Base-by-base conservation (phyloP, 2,113 vertebrate species). In the Erpornis zantholeuca region DNA sequence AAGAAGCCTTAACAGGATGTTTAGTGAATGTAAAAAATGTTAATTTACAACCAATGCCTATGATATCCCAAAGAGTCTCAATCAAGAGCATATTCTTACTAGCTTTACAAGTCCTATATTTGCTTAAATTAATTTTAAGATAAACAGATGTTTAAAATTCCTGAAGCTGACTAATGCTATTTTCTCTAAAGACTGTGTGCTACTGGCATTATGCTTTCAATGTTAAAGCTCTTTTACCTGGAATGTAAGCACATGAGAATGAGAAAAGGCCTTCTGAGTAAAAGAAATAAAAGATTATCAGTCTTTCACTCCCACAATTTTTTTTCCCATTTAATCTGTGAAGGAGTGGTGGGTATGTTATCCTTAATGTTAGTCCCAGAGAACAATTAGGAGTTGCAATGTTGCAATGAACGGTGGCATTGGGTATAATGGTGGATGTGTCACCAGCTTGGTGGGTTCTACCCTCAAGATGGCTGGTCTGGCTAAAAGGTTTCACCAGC, bases 1-100 rank as follows among this genome's bases (percentile, higher is more conserved):
- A 91, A 94, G 91, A 90, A 75, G 78, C n/a, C 92, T 85, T 94
- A 68, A 86, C 40, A 82, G 89, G 72, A 77, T 94, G 61, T 94
- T 95, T 91, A 42, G 92, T 86, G 77, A 92, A 92, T 88, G 66
- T 91, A 57, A 71, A 65, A 89, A 92, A 85, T 19, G 25, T 88
- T 87, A 89, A 86, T 57, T 93, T 96, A 63, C 44, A 83, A 72
- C 42, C 69, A 86, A 50, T 82, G 76, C 25, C 36, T 95, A 35
- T 57, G 56, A 61, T 95, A 86, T 63, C 28, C 59, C 45, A 79
- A 92, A 84, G 33, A 75, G 31, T 80, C 15, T 88, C 59, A 35
- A 29, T 89, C 63, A 94, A 83, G 33, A 82, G 31, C 49, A 76
- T 52, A 84, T 79, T 64, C 57, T 82, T 81, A 78, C 52, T 42